Percentiles rank a stretch among this genome's conserved stretches.
Conservation (phyloP, 2,888 invertebrate genomes). For the Pristionchus mayeri region DNA sequence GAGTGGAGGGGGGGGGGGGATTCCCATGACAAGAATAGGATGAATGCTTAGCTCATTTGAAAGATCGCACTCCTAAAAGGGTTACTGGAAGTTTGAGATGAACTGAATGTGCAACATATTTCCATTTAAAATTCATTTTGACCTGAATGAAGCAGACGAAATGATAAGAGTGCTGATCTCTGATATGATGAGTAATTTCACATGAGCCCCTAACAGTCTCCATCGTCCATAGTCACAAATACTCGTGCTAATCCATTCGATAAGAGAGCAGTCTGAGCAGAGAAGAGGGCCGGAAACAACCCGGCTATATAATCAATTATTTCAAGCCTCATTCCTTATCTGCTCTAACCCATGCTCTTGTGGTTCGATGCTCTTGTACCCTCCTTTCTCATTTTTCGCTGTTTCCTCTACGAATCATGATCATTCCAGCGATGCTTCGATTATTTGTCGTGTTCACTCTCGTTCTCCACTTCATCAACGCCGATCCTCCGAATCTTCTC, state of each 20-base stretch:
- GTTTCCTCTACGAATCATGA: too few relatives aligned
- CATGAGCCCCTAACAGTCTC: background rate
- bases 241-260: background rate
- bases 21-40: background rate
- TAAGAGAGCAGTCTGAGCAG: background rate
- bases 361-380: background rate
- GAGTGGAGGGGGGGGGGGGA: slow-evolving; percentile 15
- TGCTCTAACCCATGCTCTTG: background rate
- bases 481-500: slow-evolving; percentile 3
- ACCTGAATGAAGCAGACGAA: too few relatives aligned
- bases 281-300: background rate
- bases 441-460: background rate
- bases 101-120: too few relatives aligned
- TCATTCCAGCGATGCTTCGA: background rate
- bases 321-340: background rate
- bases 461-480: background rate
- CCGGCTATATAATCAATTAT: background rate
- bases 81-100: too few relatives aligned
- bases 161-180: background rate
- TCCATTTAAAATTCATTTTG: too few relatives aligned
- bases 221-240: background rate
- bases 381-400: too few relatives aligned
- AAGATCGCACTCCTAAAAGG: too few relatives aligned
- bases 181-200: background rate
- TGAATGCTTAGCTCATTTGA: too few relatives aligned